Conservation (phyloP, 2,797 vertebrate genomes). For the Melanotaenia boesemani region DNA sequence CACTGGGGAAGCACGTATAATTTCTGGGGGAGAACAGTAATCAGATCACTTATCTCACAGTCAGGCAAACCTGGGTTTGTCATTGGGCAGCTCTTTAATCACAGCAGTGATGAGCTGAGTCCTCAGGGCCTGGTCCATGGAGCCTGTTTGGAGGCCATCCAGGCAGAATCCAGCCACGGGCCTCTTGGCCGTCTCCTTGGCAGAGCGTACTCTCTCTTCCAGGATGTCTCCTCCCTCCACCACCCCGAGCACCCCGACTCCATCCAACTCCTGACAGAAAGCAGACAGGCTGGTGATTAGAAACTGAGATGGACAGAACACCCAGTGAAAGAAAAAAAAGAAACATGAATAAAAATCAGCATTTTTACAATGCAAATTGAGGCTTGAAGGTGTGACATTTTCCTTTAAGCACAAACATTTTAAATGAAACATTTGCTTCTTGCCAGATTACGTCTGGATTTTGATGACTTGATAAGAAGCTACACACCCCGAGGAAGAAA, state of each 20-base stretch:
- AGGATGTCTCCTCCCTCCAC: conserved; percentile 93
- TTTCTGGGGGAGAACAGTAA: background rate
- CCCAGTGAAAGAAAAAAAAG: background rate
- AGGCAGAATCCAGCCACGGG: conserved; percentile 94
- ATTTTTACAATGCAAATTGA: conserved; percentile 1
- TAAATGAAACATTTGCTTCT: conserved; percentile 10
- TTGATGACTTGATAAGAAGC: conserved; percentile 29
- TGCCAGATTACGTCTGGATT: conserved; percentile 15
- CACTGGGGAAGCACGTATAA: background rate
- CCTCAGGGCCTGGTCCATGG: conserved; percentile 84
- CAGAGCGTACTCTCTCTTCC: conserved; percentile 93
- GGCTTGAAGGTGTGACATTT: background rate
- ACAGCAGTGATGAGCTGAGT: conserved; percentile 87
- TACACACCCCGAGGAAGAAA: background rate
- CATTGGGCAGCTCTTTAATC: conserved; percentile 89
- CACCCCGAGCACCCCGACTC: conserved; percentile 89
- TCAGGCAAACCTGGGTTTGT: conserved; percentile 90
- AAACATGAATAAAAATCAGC: background rate
- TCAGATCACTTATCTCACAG: conserved; percentile 18
- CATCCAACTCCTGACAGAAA: conserved; percentile 86
- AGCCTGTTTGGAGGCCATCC: conserved; percentile 89
- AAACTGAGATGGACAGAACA: background rate
- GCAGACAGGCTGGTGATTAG: conserved; percentile 29
- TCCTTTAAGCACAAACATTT: background rate
- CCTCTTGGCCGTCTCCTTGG: conserved; percentile 93